Conservation (phyloP, 2,797 vertebrate genomes). For the Anas georgica region DNA sequence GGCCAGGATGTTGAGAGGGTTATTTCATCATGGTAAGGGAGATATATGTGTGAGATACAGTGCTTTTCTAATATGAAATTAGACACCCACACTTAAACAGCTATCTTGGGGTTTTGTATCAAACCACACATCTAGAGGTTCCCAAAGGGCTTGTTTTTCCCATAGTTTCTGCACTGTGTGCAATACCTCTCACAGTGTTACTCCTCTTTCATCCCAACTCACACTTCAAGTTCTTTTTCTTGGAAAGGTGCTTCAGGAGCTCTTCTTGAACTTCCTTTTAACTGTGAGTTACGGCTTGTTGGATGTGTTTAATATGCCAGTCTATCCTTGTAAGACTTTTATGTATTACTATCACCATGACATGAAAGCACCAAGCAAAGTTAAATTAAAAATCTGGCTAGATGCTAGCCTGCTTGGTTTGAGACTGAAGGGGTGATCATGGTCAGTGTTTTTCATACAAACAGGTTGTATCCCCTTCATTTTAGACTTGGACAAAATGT, state of each 20-base stretch:
- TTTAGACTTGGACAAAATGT: slow-evolving; percentile 2
- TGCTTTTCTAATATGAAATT: slow-evolving; percentile 16
- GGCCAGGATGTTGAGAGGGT: background rate
- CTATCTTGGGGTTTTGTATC: slow-evolving; percentile 32
- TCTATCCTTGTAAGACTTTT: background rate
- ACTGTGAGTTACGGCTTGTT: rapidly evolving
- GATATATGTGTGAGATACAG: background rate
- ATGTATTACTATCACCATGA: background rate
- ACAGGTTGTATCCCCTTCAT: background rate
- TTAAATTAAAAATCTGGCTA: background rate
- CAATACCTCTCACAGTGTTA: background rate
- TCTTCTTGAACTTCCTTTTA: background rate
- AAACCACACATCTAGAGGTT: slow-evolving; percentile 43
- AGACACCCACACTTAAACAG: slow-evolving; percentile 37
- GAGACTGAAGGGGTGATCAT: background rate
- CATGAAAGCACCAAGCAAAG: background rate
- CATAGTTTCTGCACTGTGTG: background rate
- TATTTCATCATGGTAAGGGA: slow-evolving; percentile 20
- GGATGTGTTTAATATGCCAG: background rate
- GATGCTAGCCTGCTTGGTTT: background rate
- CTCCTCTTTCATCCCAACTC: background rate
- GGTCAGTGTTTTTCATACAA: background rate
- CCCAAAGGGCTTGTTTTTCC: slow-evolving; percentile 52
- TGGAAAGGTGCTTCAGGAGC: background rate
- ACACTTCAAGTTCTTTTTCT: background rate